These are phyloP conservation scores for Drosophila demipolita DNA, from an alignment of 2,888 invertebrate genomes.

Conservation along the genomic window DNA sequence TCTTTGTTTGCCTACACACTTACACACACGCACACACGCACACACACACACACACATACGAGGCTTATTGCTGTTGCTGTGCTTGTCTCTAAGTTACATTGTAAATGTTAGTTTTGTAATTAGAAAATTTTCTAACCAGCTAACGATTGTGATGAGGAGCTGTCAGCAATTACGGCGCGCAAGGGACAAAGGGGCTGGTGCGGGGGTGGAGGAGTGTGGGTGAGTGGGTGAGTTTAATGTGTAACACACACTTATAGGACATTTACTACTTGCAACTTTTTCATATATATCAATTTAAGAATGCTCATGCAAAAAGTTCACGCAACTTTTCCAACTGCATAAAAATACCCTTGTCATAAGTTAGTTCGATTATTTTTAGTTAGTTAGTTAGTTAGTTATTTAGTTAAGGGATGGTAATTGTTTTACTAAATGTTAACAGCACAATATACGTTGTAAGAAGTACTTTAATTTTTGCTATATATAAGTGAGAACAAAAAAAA, in stretches of 20 bases:
- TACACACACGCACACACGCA: conserved; percentile 21
- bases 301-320: conserved; percentile 42
- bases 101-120: conserved; percentile 80
- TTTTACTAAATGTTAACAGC: background rate
- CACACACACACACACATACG: conserved; percentile 15
- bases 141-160: conserved; percentile 58
- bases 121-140: conserved; percentile 75
- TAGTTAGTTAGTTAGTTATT: background rate
- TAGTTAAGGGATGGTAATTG: background rate
- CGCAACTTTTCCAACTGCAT: conserved; percentile 1
- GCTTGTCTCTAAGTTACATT: conserved; percentile 73
- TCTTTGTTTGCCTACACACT: conserved; percentile 52
- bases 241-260: conserved; percentile 57
- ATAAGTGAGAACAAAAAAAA: background rate
- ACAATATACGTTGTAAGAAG: background rate
- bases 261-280: conserved; percentile 78
- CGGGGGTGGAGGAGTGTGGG: background rate
- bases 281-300: conserved; percentile 59
- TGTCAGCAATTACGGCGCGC: conserved; percentile 19
- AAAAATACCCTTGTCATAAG: background rate
- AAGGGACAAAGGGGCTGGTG: background rate
- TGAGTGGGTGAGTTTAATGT: conserved; percentile 1
- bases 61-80: conserved; percentile 39
- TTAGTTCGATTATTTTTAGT: background rate
- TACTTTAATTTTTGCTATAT: background rate